phyloP scores from a whole-genome alignment of 1,140 invertebrate species.

The Drosophila subpulchrella region DNA sequence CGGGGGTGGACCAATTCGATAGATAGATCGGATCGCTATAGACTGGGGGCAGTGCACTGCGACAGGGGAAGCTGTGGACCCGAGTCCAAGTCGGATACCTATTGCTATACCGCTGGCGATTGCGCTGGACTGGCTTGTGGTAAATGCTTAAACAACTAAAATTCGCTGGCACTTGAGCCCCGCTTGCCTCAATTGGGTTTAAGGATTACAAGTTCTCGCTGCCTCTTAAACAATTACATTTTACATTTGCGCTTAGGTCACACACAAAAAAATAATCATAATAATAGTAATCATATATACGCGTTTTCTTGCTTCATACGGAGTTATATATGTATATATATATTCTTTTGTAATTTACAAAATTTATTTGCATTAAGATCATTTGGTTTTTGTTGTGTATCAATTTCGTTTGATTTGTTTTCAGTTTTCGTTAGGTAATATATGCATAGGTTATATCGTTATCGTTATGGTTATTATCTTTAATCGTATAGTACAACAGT shows the following conservation, averaged over 20 bases:
- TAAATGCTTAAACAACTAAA: constrained; percentile 79
- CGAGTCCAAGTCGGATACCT: constrained; percentile 5
- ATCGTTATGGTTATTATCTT: constrained; percentile 44
- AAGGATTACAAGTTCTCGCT: constrained; percentile 54
- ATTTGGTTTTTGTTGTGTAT: constrained; percentile 74
- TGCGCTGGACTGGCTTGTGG: constrained; percentile 35
- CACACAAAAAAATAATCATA: constrained; percentile 42
- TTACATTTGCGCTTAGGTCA: constrained; percentile 53
- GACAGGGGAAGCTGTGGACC: constrained; percentile 15
- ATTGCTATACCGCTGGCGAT: constrained; percentile 31
- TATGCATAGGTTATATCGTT: constrained; percentile 40
- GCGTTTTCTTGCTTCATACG: constrained; percentile 24
- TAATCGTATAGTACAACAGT: constrained; percentile 70
- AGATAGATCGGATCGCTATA: constrained; percentile 21
- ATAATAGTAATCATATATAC: constrained; percentile 31
- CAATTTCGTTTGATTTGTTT: constrained; percentile 65
- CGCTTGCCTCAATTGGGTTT: constrained; percentile 62
- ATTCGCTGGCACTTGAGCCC: constrained; percentile 68
- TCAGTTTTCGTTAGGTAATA: constrained; percentile 55
- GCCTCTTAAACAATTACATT: constrained; percentile 51
- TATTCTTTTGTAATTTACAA: constrained; percentile 62
- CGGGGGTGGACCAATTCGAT: constrained; percentile 10
- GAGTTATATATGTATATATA: constrained; percentile 36
- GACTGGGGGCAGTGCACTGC: constrained; percentile 52
- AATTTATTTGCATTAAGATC: constrained; percentile 69